Conservation (phyloP, 2,113 vertebrate species). For the Solea senegalensis region DNA sequence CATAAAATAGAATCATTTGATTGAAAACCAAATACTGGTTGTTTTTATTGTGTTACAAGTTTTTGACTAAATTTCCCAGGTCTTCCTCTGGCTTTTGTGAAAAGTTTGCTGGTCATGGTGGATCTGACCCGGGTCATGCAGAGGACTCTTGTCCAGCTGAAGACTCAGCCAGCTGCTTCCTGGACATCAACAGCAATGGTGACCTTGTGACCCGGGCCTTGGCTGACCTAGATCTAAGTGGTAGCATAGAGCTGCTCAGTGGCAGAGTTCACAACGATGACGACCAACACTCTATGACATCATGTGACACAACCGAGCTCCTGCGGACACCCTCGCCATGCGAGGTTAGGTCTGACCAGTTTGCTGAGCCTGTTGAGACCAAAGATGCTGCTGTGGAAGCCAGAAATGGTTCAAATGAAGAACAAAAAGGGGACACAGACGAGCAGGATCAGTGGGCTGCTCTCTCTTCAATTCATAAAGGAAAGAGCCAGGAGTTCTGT, state of each 20-base stretch:
- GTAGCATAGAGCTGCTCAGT: slow-evolving; percentile 46
- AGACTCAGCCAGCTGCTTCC: slow-evolving; percentile 74
- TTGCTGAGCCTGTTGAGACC: slow-evolving; percentile 3
- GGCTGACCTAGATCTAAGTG: slow-evolving; percentile 75
- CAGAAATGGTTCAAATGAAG: neutral
- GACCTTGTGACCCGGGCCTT: slow-evolving; percentile 73
- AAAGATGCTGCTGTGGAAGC: neutral
- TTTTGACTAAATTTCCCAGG: slow-evolving; percentile 38
- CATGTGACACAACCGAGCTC: slow-evolving; percentile 66
- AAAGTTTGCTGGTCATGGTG: slow-evolving; percentile 61
- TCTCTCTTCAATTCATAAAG: slow-evolving; percentile 59
- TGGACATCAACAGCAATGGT: slow-evolving; percentile 77
- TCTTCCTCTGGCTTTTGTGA: slow-evolving; percentile 83
- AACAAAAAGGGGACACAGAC: neutral
- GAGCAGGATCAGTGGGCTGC: slow-evolving; percentile 48
- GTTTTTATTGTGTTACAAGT: slow-evolving; percentile 1
- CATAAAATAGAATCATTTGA: neutral
- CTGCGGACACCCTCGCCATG: slow-evolving; percentile 54
- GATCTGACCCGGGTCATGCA: slow-evolving; percentile 57
- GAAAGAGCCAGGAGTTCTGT: slow-evolving; percentile 38
- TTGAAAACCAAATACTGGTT: neutral
- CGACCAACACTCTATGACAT: slow-evolving; percentile 52
- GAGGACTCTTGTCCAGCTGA: slow-evolving; percentile 25
- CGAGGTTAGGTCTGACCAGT: slow-evolving; percentile 48
- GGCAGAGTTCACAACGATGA: slow-evolving; percentile 9